Evolutionary conservation across 2,113 vertebrate species (phyloP).

Genomic region (Lycocorax pyrrhopterus): DNA sequence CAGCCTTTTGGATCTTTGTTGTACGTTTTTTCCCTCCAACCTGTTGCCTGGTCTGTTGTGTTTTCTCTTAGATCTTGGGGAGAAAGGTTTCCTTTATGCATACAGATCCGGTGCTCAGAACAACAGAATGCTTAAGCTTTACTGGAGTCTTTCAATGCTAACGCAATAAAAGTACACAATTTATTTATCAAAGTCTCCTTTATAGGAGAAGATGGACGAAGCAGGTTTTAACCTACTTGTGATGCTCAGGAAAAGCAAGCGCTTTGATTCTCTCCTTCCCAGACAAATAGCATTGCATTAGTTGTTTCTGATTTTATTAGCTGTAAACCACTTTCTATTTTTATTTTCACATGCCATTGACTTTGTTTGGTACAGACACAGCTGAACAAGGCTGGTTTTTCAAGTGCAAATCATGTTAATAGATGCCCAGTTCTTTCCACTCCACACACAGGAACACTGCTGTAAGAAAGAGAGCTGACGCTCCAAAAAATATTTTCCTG

Average conservation of each 20-base stretch:
- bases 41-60: neutral
- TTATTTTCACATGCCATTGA: slow-evolving; percentile 31
- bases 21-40: neutral
- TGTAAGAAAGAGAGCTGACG: neutral
- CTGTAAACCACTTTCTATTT: slow-evolving; percentile 32
- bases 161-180: neutral
- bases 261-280: slow-evolving; percentile 5
- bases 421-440: neutral
- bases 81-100: neutral
- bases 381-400: neutral
- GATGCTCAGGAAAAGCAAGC: neutral
- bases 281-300: slow-evolving; percentile 24
- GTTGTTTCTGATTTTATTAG: slow-evolving; percentile 42
- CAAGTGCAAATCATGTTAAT: slow-evolving; percentile 15
- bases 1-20: neutral
- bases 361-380: neutral
- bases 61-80: neutral
- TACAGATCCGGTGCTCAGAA: neutral
- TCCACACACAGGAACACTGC: neutral
- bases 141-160: neutral
- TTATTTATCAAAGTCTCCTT: slow-evolving; percentile 19
- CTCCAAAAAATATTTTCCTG: neutral
- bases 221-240: slow-evolving; percentile 22
- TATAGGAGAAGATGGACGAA: neutral
- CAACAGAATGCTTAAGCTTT: neutral